These are phyloP conservation scores for Pipistrellus nathusii DNA, from an alignment of 2,797 vertebrate species.

Conservation along the genomic window DNA sequence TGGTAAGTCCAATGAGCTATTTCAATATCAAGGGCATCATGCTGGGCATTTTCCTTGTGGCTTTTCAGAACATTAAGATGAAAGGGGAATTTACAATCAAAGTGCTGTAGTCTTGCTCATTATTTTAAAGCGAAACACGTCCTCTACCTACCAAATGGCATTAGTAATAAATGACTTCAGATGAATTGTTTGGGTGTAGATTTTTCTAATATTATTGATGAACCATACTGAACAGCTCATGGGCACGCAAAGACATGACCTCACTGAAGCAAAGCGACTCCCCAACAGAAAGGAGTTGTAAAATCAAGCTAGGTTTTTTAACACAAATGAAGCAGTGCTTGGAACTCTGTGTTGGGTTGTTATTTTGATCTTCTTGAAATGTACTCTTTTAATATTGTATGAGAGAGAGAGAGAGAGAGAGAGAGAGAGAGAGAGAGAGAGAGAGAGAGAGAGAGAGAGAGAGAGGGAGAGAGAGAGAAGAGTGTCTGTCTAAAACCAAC, in stretches of 20 bases:
- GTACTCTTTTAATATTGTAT: not conserved
- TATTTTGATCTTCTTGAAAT: slow-evolving; percentile 54
- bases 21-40: slow-evolving; percentile 74
- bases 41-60: slow-evolving; percentile 79
- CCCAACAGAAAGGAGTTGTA: slow-evolving; percentile 62
- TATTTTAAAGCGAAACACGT: slow-evolving; percentile 81
- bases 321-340: slow-evolving; percentile 49
- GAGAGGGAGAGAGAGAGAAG: too few relatives aligned
- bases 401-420: not conserved
- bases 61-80: slow-evolving; percentile 84
- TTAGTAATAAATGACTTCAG: slow-evolving; percentile 72
- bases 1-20: slow-evolving; percentile 87
- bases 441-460: too few relatives aligned
- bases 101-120: slow-evolving; percentile 72
- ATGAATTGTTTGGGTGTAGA: slow-evolving; percentile 65
- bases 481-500: not conserved
- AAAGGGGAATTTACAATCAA: slow-evolving; percentile 80
- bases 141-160: slow-evolving; percentile 66
- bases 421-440: too few relatives aligned
- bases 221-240: slow-evolving; percentile 69
- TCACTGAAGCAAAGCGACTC: slow-evolving; percentile 59
- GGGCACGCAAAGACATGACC: not conserved
- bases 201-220: slow-evolving; percentile 69
- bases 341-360: slow-evolving; percentile 50
- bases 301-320: slow-evolving; percentile 66